Percentiles rank a stretch among this genome's conserved stretches.
Conservation (phyloP, 2,888 invertebrate species). For the Volucella zonaria region DNA sequence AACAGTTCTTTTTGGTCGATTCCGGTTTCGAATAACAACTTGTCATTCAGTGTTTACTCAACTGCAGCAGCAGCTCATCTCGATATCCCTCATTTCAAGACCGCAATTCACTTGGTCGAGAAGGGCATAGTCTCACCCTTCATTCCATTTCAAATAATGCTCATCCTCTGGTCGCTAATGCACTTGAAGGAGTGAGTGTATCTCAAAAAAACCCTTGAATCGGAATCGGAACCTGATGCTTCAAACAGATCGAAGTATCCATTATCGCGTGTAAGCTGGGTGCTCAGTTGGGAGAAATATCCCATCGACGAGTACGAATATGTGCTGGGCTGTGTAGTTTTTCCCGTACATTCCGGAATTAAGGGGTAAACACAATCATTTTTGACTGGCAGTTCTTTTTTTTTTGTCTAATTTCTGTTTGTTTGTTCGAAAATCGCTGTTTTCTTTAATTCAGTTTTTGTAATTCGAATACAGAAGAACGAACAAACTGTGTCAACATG, state of each 20-base stretch:
- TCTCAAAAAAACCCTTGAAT: constrained; percentile 57
- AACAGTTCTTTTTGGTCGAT: constrained; percentile 1
- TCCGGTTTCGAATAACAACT: constrained; percentile 9
- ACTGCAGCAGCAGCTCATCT: constrained; percentile 29
- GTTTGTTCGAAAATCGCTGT: constrained; percentile 15
- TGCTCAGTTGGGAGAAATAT: background rate
- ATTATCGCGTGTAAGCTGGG: constrained; percentile 47
- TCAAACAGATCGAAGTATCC: constrained; percentile 64
- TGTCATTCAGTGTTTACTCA: constrained; percentile 37
- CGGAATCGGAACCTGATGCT: constrained; percentile 66
- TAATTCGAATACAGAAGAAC: constrained; percentile 49
- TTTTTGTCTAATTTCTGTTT: no score
- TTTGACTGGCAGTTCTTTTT: no score
- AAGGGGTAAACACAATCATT: background rate
- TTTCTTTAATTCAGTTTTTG: constrained; percentile 13
- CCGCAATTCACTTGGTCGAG: background rate
- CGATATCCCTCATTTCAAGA: constrained; percentile 22
- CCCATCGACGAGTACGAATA: no score
- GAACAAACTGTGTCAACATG: constrained; percentile 68
- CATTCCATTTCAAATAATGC: background rate
- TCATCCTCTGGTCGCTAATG: constrained; percentile 35
- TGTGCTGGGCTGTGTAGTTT: no score
- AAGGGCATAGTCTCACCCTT: background rate
- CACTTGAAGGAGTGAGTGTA: constrained; percentile 44
- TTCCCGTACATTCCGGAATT: constrained; percentile 48